A percentile compares a stretch with the other conserved stretches of the same genome.
Conservation (phyloP, 2,888 invertebrate species). For the Zhengitettix transpicula region DNA sequence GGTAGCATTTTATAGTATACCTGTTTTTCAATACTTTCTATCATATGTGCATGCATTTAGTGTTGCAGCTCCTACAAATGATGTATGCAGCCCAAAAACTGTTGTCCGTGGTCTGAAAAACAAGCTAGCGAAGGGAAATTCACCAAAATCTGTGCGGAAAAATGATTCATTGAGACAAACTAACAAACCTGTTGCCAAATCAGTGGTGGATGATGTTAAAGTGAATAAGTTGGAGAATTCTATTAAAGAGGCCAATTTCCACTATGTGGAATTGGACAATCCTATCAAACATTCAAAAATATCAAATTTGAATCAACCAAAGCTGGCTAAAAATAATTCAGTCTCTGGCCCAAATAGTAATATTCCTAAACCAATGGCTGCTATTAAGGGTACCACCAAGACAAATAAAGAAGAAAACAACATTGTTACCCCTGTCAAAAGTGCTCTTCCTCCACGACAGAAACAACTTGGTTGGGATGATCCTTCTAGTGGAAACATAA, state of each 20-base stretch:
- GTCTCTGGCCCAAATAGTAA: slow-evolving; percentile 30
- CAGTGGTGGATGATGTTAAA: slow-evolving; percentile 19
- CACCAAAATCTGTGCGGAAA: slow-evolving; percentile 20
- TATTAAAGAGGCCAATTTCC: background rate
- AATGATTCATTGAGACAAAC: slow-evolving; percentile 12
- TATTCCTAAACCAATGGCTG: slow-evolving; percentile 81
- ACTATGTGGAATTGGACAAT: background rate
- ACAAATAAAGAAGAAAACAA: slow-evolving; percentile 11
- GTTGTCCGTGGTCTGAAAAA: slow-evolving; percentile 9
- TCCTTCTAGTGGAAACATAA: background rate
- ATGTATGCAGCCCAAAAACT: slow-evolving; percentile 14
- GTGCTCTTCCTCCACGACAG: slow-evolving; percentile 1
- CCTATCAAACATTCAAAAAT: slow-evolving; percentile 4
- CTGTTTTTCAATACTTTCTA: too few relatives aligned
- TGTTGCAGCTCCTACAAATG: slow-evolving; percentile 13
- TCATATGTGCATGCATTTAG: background rate
- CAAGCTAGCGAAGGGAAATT: slow-evolving; percentile 6
- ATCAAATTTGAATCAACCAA: background rate
- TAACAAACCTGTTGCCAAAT: background rate
- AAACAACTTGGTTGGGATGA: slow-evolving; percentile 2
- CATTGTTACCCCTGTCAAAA: background rate
- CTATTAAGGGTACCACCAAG: slow-evolving; percentile 79
- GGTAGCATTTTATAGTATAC: too few relatives aligned
- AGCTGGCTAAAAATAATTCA: background rate
- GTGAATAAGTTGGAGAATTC: background rate